Evolutionary conservation across 2,113 vertebrate genomes (phyloP).

Genomic region (Pseudois nayaur): DNA sequence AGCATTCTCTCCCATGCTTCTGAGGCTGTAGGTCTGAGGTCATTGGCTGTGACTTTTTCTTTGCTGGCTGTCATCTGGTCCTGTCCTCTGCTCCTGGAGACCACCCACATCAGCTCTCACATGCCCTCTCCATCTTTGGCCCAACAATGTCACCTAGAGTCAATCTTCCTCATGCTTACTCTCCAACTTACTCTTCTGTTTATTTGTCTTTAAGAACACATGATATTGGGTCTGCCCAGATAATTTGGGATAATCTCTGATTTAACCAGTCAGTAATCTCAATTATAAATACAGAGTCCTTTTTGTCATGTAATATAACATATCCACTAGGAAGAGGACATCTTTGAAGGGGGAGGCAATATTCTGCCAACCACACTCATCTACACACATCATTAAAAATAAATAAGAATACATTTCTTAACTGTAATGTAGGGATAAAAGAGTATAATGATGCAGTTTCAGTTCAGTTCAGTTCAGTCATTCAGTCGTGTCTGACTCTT

Average conservation of each 20-base stretch:
- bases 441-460: background rate
- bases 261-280: background rate
- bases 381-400: background rate
- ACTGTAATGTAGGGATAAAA: background rate
- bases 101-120: background rate
- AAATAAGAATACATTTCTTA: background rate
- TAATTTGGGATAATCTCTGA: background rate
- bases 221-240: background rate
- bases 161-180: background rate
- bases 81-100: background rate
- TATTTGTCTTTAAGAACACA: background rate
- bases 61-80: background rate
- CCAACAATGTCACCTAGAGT: background rate
- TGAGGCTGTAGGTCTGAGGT: background rate
- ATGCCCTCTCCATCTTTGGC: background rate
- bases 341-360: background rate
- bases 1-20: background rate
- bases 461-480: background rate
- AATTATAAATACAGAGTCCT: background rate
- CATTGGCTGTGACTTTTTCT: background rate
- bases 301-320: background rate
- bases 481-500: background rate
- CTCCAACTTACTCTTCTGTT: background rate
- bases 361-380: background rate
- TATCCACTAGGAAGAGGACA: background rate